Evolutionary conservation across 2,113 vertebrate genomes (phyloP).

Genomic region (Laticauda laticaudata): DNA sequence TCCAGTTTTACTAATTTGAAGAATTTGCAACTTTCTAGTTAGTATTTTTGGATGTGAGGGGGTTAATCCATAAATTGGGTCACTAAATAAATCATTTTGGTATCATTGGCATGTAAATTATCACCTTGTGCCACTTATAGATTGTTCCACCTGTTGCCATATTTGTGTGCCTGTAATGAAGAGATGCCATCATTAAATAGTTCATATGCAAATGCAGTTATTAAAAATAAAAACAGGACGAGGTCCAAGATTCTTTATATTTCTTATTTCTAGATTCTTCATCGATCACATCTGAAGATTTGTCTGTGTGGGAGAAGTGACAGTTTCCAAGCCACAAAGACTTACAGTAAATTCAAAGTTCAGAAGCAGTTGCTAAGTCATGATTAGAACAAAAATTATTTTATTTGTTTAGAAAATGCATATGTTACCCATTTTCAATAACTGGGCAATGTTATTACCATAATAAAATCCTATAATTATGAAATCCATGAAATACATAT

Average conservation of each 20-base stretch:
- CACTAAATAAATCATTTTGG: not conserved
- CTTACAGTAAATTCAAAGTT: slow-evolving; percentile 30
- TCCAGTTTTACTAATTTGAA: not conserved
- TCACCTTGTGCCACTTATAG: not conserved
- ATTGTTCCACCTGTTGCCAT: not conserved
- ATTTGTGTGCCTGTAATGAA: slow-evolving; percentile 3
- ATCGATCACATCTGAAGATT: slow-evolving; percentile 29
- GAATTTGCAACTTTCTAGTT: not conserved
- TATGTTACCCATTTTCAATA: not conserved
- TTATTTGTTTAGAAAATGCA: not conserved
- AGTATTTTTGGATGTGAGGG: not conserved
- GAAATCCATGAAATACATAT: not conserved
- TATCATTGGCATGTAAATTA: not conserved
- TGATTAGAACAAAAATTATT: slow-evolving; percentile 6
- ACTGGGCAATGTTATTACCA: not conserved
- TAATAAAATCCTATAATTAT: not conserved
- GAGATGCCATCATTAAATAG: slow-evolving; percentile 34
- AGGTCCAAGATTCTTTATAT: slow-evolving; percentile 46
- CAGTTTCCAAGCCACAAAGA: slow-evolving; percentile 23
- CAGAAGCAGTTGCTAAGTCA: slow-evolving; percentile 26
- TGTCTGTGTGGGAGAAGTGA: not conserved
- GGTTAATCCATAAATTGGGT: not conserved
- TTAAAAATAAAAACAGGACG: slow-evolving; percentile 41
- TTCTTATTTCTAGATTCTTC: slow-evolving; percentile 40
- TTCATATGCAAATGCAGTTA: slow-evolving; percentile 54